Evolutionary conservation across 2,888 invertebrate species (phyloP), one percentile per base, ranked within the genome.

Genomic region (Mythimna lalbum): DNA sequence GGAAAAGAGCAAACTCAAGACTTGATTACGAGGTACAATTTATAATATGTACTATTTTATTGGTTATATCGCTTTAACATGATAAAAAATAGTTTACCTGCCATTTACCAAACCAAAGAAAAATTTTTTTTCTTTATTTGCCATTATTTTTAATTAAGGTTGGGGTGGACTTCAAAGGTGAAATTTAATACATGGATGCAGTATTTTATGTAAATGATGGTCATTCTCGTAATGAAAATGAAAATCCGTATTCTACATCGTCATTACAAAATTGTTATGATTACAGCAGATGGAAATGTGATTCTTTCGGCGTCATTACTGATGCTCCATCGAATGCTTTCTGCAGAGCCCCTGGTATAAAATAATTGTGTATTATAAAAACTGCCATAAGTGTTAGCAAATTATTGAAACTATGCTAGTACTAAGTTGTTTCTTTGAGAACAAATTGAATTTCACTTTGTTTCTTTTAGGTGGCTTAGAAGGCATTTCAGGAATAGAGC

Each of bases 171-270:
- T 80, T 85, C 47, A 80, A 65, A 33, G 90, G 91, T 27, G 86
- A 90, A 85, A 90, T 91, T 7, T 90, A 90, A 75, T 90, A 90
- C 47, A 86, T 90, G 87, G 86, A 90, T 53, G 88, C 86, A 39
- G 80, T 85, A 27, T 86, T 90, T 75, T 90, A 90, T 76, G 76
- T 87, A 9, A 90, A 91, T 63, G 89, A 90, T 73, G 90, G 89
- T 0, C 52, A 69, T 71, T 87, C 86, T 17, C 72, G 76, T 27
- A 91, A 91, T 71, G 91, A 91, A 87, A 81, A 89, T 67, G 77
- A 87, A 57, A 87, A 84, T 59, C 0, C 55, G 0, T 84, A 82
- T 62, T 62, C 80, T 6, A 84, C 78, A 12, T 67, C 63, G 1
- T 81, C 84, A 5, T 62, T 83, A 39, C 82, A 77, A 71, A 88